Evolutionary conservation across 1,140 invertebrate genomes (phyloP).

Genomic region (Drosophila navojoa): DNA sequence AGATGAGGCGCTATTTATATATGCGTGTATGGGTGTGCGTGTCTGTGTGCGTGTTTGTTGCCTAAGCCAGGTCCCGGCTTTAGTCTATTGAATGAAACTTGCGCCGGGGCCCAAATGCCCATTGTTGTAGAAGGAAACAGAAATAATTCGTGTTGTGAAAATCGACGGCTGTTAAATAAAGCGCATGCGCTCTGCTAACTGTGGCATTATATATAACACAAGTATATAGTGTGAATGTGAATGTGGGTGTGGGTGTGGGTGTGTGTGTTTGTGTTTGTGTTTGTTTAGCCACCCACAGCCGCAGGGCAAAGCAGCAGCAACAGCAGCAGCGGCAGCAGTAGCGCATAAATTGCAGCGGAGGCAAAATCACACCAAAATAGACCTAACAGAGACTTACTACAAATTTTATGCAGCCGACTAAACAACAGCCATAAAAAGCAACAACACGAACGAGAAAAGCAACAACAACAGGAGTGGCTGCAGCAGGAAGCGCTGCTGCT

Average conservation of each 20-base stretch:
- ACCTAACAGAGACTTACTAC: constrained; percentile 40
- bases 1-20: constrained; percentile 22
- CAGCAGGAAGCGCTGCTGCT: constrained; percentile 19
- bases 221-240: constrained; percentile 13
- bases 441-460: neutral
- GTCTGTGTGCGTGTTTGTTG: neutral
- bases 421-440: constrained; percentile 30
- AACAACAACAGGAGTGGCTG: neutral
- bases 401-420: constrained; percentile 49
- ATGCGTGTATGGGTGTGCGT: constrained; percentile 2
- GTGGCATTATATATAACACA: constrained; percentile 15
- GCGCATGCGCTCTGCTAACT: constrained; percentile 41
- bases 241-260: neutral
- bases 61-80: constrained; percentile 46
- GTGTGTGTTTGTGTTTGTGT: constrained; percentile 1
- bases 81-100: constrained; percentile 74
- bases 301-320: constrained; percentile 39
- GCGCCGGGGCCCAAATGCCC: constrained; percentile 31
- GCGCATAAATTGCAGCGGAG: constrained; percentile 45
- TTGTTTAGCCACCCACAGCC: constrained; percentile 66
- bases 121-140: constrained; percentile 1
- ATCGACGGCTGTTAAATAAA: neutral
- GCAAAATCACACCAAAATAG: constrained; percentile 45
- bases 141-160: constrained; percentile 6
- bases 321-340: constrained; percentile 23